Conservation (phyloP, 1,140 invertebrate species). For the Phymorhynchus buccinoides region DNA sequence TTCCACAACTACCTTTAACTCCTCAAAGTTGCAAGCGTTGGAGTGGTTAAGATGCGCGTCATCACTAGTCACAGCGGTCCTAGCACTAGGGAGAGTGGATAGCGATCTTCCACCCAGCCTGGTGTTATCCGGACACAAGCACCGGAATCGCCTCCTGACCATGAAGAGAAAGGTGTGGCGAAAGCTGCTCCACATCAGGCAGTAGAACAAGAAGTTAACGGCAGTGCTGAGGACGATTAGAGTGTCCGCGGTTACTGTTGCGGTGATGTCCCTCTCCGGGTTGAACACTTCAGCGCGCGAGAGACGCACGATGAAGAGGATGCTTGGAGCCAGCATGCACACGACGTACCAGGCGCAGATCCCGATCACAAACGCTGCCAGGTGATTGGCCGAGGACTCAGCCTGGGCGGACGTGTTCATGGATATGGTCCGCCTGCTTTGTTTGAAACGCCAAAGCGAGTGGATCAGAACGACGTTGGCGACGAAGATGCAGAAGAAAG, state of each 20-base stretch:
- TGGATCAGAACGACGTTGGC: conserved; percentile 18
- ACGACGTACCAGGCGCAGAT: conserved; percentile 26
- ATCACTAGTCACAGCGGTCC: too few species aligned
- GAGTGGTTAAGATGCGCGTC: too few species aligned
- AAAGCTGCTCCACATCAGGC: conserved; percentile 37
- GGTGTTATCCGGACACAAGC: too few species aligned
- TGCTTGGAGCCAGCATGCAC: conserved; percentile 24
- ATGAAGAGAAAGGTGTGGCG: too few species aligned
- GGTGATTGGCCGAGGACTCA: background rate
- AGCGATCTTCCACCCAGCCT: too few species aligned
- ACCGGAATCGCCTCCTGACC: too few species aligned
- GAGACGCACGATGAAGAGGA: conserved; percentile 23
- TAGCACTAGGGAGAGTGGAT: too few species aligned
- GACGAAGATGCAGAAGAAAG: conserved; percentile 29
- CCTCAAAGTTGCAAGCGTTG: too few species aligned
- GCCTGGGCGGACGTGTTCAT: background rate
- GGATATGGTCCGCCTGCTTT: too few species aligned
- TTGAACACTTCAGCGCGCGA: conserved; percentile 9
- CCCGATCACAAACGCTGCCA: conserved; percentile 13
- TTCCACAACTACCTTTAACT: too few species aligned
- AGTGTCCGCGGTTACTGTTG: conserved; percentile 18
- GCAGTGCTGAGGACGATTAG: background rate
- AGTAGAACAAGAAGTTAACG: conserved; percentile 35
- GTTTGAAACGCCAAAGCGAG: conserved; percentile 18
- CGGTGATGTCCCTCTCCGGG: conserved; percentile 1